Conservation (phyloP, 2,113 vertebrate genomes). For the Garra rufa region DNA sequence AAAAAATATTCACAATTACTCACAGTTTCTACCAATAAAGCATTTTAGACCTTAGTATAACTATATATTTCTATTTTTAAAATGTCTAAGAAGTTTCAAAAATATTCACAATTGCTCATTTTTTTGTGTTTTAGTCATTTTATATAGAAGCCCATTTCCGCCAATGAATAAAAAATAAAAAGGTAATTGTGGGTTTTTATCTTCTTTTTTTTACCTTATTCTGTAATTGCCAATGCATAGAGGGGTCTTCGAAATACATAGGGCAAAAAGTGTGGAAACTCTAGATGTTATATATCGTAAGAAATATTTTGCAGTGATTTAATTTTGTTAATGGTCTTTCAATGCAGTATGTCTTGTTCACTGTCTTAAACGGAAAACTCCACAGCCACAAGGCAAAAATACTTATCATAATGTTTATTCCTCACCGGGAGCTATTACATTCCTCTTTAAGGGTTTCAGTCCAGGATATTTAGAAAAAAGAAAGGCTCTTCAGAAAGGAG, state of each 20-base stretch:
- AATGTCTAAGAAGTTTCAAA: no score
- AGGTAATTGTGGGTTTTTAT: no score
- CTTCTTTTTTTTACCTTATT: no score
- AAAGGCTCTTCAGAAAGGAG: background rate
- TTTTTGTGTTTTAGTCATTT: no score
- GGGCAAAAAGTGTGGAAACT: background rate
- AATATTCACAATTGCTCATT: no score
- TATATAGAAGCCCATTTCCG: no score
- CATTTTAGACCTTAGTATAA: no score
- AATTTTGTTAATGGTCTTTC: background rate
- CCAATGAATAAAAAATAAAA: no score
- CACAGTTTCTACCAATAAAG: no score
- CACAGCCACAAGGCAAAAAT: background rate
- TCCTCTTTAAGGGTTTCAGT: background rate
- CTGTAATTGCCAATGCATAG: background rate
- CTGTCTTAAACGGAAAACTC: background rate
- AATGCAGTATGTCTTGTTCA: background rate
- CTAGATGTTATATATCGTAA: background rate
- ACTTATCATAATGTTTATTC: conserved; percentile 4
- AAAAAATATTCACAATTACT: no score
- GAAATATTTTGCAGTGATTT: background rate
- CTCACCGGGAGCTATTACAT: background rate
- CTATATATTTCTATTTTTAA: no score
- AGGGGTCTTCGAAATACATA: background rate
- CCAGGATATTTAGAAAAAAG: background rate